Percentiles rank a stretch among this genome's conserved stretches.
Conservation (phyloP, 2,888 invertebrate genomes). For the Boloria euphrosyne region DNA sequence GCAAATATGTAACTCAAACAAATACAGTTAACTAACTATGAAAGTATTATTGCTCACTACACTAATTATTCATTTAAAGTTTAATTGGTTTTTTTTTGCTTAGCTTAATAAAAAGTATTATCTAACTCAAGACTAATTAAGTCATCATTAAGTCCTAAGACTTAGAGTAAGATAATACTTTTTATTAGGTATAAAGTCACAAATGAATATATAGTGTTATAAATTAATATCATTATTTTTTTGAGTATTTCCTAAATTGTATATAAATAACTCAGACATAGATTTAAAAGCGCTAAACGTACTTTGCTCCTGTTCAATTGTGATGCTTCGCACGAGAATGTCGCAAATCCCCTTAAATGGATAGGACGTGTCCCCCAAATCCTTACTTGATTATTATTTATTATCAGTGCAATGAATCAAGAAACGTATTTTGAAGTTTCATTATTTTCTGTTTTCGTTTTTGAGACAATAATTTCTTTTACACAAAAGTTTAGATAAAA, state of each 20-base stretch:
- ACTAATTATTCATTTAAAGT: too few relatives aligned
- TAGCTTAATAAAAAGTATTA: too few relatives aligned
- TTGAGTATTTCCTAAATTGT: neutral
- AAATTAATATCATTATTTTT: neutral
- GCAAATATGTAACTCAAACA: too few relatives aligned
- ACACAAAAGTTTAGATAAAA: too few relatives aligned
- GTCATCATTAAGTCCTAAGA: too few relatives aligned
- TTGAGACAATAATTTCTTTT: too few relatives aligned
- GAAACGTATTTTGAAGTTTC: conserved; percentile 50
- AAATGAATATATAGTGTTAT: neutral
- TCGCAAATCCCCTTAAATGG: conserved; percentile 76
- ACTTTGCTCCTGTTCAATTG: conserved; percentile 53
- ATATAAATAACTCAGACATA: conserved; percentile 10
- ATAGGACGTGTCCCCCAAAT: conserved; percentile 73
- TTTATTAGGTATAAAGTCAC: too few relatives aligned
- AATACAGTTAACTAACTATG: too few relatives aligned
- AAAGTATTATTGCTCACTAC: too few relatives aligned
- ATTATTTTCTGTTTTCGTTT: conserved; percentile 23
- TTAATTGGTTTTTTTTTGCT: too few relatives aligned
- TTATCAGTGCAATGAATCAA: conserved; percentile 73
- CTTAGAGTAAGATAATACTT: too few relatives aligned
- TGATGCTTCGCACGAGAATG: conserved; percentile 64
- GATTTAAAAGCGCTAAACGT: conserved; percentile 35
- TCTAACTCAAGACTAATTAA: too few relatives aligned
- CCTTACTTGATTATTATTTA: conserved; percentile 78